A percentile compares a stretch with the other conserved stretches of the same genome.
phyloP scores from a whole-genome alignment of 2,888 invertebrate genomes.

The Cerastis leucographa region DNA sequence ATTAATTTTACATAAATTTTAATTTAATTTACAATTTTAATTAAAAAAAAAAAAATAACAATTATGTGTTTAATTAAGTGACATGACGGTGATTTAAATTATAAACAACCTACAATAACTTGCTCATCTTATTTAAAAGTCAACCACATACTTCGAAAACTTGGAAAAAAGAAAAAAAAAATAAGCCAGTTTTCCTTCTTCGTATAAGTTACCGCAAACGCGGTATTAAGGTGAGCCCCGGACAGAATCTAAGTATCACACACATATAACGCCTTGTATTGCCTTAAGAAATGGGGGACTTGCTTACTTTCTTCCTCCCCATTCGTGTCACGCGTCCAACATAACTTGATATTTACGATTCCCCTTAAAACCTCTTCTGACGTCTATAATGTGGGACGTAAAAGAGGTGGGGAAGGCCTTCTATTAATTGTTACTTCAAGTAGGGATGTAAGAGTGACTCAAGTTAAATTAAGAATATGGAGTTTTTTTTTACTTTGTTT shows the following conservation, averaged over 20 bases:
- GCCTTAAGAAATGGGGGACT: constrained; percentile 87
- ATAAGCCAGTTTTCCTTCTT: constrained; percentile 72
- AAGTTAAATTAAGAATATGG: constrained; percentile 91
- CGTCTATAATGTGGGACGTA: constrained; percentile 34
- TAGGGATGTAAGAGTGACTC: constrained; percentile 89
- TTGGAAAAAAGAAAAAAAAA: constrained; percentile 61
- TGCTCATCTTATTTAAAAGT: constrained; percentile 59
- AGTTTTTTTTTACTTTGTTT: constrained; percentile 88
- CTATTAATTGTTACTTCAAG: constrained; percentile 76
- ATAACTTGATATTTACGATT: constrained; percentile 71
- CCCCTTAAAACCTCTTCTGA: constrained; percentile 55
- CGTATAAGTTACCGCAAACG: constrained; percentile 85
- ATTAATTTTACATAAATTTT: not conserved
- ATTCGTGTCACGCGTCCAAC: constrained; percentile 81
- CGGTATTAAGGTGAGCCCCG: constrained; percentile 86
- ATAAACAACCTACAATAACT: constrained; percentile 31
- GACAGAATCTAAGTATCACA: constrained; percentile 83
- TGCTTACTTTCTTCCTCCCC: constrained; percentile 82
- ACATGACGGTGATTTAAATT: constrained; percentile 10
- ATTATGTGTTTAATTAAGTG: constrained; percentile 13
- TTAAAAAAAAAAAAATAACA: not conserved
- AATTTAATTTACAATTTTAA: no score
- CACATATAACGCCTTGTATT: constrained; percentile 81
- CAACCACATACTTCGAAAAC: constrained; percentile 52
- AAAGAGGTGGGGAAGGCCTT: constrained; percentile 59